A percentile compares a stretch with the other conserved stretches of the same genome.
Conservation (phyloP, 1,140 invertebrate genomes). For the Bactericera cockerelli region DNA sequence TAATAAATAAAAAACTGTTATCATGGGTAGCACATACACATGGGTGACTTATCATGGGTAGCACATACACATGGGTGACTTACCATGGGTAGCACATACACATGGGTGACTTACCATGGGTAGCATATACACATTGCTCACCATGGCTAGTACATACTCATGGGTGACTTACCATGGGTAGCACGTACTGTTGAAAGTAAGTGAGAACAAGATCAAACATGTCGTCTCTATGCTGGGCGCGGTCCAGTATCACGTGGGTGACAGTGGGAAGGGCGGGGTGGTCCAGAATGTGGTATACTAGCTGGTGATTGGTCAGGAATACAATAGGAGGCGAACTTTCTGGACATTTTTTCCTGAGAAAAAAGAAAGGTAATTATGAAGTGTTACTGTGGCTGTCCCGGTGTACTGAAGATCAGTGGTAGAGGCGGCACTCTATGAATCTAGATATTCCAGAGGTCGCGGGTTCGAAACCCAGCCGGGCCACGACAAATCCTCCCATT, state of each 20-base stretch:
- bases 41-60: too few species aligned
- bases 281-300: not conserved
- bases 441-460: too few species aligned
- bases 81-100: too few species aligned
- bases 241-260: not conserved
- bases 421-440: too few species aligned
- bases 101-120: too few species aligned
- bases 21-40: too few species aligned
- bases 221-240: not conserved
- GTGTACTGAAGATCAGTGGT: not conserved
- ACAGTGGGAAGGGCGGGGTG: not conserved
- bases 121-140: too few species aligned
- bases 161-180: not conserved
- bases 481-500: not conserved
- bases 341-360: not conserved
- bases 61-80: too few species aligned
- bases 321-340: not conserved
- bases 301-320: not conserved
- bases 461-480: too few species aligned
- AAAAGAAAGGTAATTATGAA: not conserved
- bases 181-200: not conserved
- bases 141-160: too few species aligned
- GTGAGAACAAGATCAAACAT: not conserved
- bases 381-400: not conserved
- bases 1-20: too few species aligned